Conservation (phyloP, 1,140 invertebrate species). For the Bombus difficillimus region DNA sequence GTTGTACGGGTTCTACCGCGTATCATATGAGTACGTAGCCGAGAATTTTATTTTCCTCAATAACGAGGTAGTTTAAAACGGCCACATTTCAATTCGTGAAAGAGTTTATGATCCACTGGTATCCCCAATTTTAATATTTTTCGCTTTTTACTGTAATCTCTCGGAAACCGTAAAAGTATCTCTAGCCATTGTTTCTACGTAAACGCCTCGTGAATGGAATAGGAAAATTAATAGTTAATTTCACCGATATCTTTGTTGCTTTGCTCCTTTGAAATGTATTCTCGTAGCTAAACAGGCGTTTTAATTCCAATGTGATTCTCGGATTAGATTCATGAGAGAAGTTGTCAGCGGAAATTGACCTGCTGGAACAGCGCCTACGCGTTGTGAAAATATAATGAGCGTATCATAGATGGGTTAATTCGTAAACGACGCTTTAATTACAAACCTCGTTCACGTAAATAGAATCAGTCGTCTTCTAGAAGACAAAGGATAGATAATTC, state of each 20-base stretch:
- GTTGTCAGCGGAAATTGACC: slow-evolving; percentile 5
- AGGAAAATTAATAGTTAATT: background rate
- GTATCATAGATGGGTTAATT: background rate
- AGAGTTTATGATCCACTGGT: background rate
- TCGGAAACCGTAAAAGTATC: background rate
- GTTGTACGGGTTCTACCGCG: background rate
- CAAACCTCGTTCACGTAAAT: background rate
- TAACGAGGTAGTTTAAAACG: slow-evolving; percentile 14
- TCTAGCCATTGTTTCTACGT: background rate
- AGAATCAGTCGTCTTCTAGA: no score
- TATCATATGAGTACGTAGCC: background rate
- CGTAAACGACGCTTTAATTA: slow-evolving; percentile 26
- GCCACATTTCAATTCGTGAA: background rate
- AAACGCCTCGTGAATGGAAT: no score
- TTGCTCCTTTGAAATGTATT: background rate
- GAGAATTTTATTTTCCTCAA: slow-evolving; percentile 8
- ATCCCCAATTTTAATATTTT: background rate
- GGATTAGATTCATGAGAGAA: slow-evolving; percentile 10
- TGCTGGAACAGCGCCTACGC: background rate
- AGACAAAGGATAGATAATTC: no score
- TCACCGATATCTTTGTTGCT: background rate
- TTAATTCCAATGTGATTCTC: slow-evolving; percentile 13
- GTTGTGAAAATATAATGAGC: slow-evolving; percentile 31
- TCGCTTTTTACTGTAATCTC: no score
- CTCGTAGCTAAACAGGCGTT: background rate